These are phyloP conservation scores for Bombus confusus DNA, from an alignment of 1,140 invertebrate species.

Conservation along the genomic window DNA sequence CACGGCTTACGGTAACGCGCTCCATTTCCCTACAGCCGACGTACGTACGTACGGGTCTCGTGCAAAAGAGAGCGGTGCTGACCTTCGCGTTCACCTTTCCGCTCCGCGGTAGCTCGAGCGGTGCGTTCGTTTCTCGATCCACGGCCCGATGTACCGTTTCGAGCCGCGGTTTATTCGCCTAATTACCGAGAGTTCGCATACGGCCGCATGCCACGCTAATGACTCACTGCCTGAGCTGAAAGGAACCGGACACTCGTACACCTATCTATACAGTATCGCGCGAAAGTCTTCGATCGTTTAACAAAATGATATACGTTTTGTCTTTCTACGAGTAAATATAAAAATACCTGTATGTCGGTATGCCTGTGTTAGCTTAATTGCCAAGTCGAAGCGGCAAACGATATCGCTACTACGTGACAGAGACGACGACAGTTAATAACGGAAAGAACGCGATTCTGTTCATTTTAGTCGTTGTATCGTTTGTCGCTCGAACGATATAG, in stretches of 20 bases:
- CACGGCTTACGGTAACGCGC: conserved; percentile 63
- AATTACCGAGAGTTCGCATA: conserved; percentile 20
- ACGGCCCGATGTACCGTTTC: conserved; percentile 40
- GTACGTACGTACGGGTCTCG: conserved; percentile 30
- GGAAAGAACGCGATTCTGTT: too few relatives aligned
- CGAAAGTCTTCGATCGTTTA: too few relatives aligned
- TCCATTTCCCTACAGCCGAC: conserved; percentile 61
- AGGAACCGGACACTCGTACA: not conserved
- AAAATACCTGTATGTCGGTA: too few relatives aligned
- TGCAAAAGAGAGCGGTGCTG: conserved; percentile 62
- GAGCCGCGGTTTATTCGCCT: conserved; percentile 7
- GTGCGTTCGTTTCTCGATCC: conserved; percentile 14
- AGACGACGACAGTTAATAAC: too few relatives aligned
- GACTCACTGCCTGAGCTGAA: conserved; percentile 8
- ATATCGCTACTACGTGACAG: too few relatives aligned
- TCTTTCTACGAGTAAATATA: too few relatives aligned
- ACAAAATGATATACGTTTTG: too few relatives aligned
- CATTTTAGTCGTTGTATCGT: too few relatives aligned
- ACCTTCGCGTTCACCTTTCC: conserved; percentile 64
- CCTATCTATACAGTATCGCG: too few relatives aligned
- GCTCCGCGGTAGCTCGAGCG: not conserved
- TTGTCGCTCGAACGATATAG: too few relatives aligned
- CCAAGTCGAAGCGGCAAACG: too few relatives aligned
- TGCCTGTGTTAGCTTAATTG: too few relatives aligned
- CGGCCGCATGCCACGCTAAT: conserved; percentile 27